Base-by-base conservation (phyloP, 2,888 invertebrate species). In the Drosophila testacea region DNA sequence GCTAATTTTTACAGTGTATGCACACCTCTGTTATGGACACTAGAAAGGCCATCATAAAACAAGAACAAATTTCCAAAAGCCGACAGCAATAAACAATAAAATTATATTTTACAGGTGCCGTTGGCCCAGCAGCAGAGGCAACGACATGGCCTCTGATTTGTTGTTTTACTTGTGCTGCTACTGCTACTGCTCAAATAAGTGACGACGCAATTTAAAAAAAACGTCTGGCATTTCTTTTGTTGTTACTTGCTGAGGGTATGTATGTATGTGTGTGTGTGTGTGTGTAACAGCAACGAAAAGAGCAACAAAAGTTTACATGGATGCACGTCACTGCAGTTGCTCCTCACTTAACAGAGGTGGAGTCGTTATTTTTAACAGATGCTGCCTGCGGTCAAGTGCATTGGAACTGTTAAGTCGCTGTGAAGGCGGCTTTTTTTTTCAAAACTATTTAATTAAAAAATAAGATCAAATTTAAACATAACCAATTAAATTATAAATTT, bases 141-240 rank as follows among this genome's bases (percentile, higher is more conserved):
- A 38, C 30, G 42, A n/a, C 36, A 22, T 22, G 22, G 38, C 30
- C 42, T 28, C 38, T 30, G 39, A 54, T 57, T 55, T 54, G 13
- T 28, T 36, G 0, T 41, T 44, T 16, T 46, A 13, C n/a, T 50
- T 41, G 13, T 38, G 39, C 52, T 57, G 44, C 41, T 42, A 34
- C 42, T 59, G 42, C 50, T 57, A 48, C 59, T 69, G 67, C 56
- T 70, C 44, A 44, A 63, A 75, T 63, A 77, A 71, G 51, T 71
- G 78, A 78, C 79, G 78, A 75, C 81, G 79, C 72, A 79, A 75
- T 79, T 81, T 67, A 77, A 63, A 62, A 69, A 72, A 69, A 59
- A 73, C 63, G 60, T 69, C 69, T 69, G 68, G 68, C 42, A 67
- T 66, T 80, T 80, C 79, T 81, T 81, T 79, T 79, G 81, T 80